Conservation (phyloP, 2,113 vertebrate species). For the Oreamnos americanus region DNA sequence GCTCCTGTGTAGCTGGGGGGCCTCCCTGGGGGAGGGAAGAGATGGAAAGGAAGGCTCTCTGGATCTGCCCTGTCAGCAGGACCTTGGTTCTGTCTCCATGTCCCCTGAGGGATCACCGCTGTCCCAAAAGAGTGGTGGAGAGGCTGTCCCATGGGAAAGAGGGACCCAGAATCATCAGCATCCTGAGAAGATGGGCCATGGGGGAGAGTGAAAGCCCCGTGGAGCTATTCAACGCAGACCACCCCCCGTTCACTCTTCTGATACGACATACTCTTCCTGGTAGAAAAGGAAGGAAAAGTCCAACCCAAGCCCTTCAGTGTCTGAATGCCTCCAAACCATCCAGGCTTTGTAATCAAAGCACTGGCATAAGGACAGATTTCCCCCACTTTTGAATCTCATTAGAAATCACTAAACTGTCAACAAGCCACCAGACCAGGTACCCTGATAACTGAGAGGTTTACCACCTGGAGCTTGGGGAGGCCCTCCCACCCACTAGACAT, state of each 20-base stretch:
- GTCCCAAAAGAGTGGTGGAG: not conserved
- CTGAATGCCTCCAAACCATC: not conserved
- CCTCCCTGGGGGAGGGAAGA: not conserved
- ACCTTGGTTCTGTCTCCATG: not conserved
- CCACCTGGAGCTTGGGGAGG: no score
- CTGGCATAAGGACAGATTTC: not conserved
- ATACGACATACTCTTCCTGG: not conserved
- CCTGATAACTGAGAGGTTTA: not conserved
- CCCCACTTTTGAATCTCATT: not conserved
- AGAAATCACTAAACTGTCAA: not conserved
- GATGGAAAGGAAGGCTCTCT: rapidly evolving
- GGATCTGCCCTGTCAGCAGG: not conserved
- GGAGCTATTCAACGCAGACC: not conserved
- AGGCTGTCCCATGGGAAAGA: not conserved
- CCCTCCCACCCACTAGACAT: not conserved
- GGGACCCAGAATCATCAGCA: not conserved
- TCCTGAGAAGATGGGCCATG: not conserved
- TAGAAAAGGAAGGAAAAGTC: not conserved
- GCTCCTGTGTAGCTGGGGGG: not conserved
- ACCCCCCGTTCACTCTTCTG: no score
- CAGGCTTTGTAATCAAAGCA: not conserved
- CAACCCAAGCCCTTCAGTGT: no score
- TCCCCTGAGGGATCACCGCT: no score
- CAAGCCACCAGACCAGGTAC: not conserved
- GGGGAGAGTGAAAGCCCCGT: not conserved